Conservation (phyloP, 2,113 vertebrate species). For the Pelvicachromis taeniatus region DNA sequence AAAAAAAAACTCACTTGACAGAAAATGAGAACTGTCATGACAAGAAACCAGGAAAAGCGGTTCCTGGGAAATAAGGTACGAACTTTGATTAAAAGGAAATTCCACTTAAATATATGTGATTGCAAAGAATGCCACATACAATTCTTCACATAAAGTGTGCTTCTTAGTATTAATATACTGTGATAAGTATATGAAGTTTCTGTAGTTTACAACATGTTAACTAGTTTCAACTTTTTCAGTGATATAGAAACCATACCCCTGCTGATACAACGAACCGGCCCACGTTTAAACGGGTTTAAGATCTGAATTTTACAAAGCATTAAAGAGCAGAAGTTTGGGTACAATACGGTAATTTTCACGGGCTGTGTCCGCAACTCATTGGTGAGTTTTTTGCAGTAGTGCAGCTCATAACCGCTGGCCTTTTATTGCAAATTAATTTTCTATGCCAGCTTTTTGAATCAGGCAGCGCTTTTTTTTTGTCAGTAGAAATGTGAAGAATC, state of each 20-base stretch:
- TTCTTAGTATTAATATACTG: background rate
- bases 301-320: background rate
- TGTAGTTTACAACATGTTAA: background rate
- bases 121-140: background rate
- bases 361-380: background rate
- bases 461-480: background rate
- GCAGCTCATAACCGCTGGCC: background rate
- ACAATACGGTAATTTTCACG: background rate
- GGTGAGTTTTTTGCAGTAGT: background rate
- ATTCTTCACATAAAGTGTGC: background rate
- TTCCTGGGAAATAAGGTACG: background rate
- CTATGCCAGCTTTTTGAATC: background rate
- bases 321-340: background rate
- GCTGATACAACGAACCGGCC: background rate
- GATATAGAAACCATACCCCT: background rate
- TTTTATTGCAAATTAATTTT: background rate
- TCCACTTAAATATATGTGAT: background rate
- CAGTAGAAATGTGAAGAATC: background rate
- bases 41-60: background rate
- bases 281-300: background rate
- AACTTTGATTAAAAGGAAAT: background rate
- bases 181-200: background rate
- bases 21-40: background rate
- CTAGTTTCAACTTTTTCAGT: background rate
- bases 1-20: background rate